Evolutionary conservation across 2,113 vertebrate species (phyloP), one percentile per base, ranked within the genome.

Genomic region (Heptranchias perlo): DNA sequence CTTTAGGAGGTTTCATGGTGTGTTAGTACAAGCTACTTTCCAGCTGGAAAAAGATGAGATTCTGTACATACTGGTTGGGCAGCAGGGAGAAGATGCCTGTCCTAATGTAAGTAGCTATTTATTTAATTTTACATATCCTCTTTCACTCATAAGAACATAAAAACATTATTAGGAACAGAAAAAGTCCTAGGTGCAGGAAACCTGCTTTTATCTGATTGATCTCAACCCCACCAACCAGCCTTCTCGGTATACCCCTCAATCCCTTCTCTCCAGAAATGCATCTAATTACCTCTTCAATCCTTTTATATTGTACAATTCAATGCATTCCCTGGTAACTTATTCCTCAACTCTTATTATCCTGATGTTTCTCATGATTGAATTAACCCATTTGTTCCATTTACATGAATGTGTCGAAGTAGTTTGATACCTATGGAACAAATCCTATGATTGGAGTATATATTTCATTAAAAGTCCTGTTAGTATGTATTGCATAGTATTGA

Each of bases 31-130:
- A 4, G 99, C 98, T 96, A 98, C 99, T 97, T 99, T 99, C 97
- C 97, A 97, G 96, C 98, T 99, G 65, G 98, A 98, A 97, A 99
- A 98, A 96, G 98, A 98, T 6, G 98, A 99, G 69, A 97, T 97
- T 0, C 97, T 99, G 3, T 98, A 98, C 96, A 98, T 99, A 97
- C 97, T 99, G 97, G 99, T 99, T 58, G 99, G 99, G 96, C 99
- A 99, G 96, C 98, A 98, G 97, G 99, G 99, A 95, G 98, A 99
- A 96, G 98, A 99, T 6, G 99, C 99, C 49, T 99, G 99, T 87
- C 99, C 99, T 93, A 98, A 98, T 39, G 99, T 99, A 97, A 99
- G 99, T 98, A 93, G n/a, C 6, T 18, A 96, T 78, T 65, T 94
- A 14, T 7, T 52, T 5, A 61, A 58, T n/a, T 92, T 64, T 93